A percentile compares a stretch with the other conserved stretches of the same genome.
Conservation (phyloP, 1,140 invertebrate species). For the Drosophila ohnishii region DNA sequence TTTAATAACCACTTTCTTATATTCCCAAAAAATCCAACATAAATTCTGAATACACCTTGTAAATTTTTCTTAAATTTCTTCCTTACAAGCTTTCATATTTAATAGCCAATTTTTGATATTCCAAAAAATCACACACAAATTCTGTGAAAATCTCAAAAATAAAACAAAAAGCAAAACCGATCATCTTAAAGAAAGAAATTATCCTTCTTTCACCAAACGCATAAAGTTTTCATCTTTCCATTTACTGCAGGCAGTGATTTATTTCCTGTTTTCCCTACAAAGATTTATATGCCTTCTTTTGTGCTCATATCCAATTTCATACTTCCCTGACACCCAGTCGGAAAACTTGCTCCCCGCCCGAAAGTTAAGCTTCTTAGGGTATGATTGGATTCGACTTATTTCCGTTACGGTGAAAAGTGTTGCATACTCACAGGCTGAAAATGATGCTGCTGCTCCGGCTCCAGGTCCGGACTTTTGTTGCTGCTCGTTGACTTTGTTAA, state of each 20-base stretch:
- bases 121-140: not conserved
- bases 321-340: slow-evolving; percentile 12
- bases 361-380: slow-evolving; percentile 49
- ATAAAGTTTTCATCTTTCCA: slow-evolving; percentile 32
- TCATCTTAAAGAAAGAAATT: not conserved
- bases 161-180: not conserved
- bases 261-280: slow-evolving; percentile 16
- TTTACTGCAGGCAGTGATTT: slow-evolving; percentile 19
- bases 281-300: slow-evolving; percentile 37
- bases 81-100: not conserved
- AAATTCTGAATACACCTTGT: no score
- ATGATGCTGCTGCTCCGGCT: slow-evolving; percentile 19
- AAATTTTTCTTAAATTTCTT: not conserved
- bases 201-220: not conserved
- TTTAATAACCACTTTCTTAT: not conserved
- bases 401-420: slow-evolving; percentile 41
- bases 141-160: not conserved
- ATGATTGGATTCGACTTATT: slow-evolving; percentile 53
- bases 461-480: slow-evolving; percentile 17
- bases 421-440: slow-evolving; percentile 48
- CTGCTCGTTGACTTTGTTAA: slow-evolving; percentile 71
- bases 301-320: slow-evolving; percentile 44
- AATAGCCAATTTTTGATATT: not conserved
- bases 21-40: no score
- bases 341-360: not conserved